phyloP scores from a whole-genome alignment of 2,797 vertebrate genomes.

The Poecilia velifera region DNA sequence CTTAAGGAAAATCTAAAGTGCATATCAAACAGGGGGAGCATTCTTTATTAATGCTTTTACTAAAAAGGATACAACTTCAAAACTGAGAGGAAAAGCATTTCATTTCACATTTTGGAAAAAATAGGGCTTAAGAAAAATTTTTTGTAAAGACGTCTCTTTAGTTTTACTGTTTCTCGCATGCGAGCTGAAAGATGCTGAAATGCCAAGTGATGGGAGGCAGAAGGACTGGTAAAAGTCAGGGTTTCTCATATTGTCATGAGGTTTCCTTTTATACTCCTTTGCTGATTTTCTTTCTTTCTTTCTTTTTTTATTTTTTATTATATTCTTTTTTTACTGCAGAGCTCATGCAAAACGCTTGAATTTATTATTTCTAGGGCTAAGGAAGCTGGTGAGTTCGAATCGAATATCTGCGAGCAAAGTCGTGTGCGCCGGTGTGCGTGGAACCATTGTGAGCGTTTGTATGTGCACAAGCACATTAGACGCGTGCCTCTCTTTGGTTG shows the following conservation, averaged over 20 bases:
- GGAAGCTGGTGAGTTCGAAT: constrained; percentile 72
- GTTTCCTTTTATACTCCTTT: constrained; percentile 58
- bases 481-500: constrained; percentile 33
- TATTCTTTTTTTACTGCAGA: constrained; percentile 62
- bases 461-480: constrained; percentile 27
- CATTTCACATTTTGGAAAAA: constrained; percentile 30
- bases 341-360: constrained; percentile 64
- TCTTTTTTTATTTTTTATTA: too few relatives aligned
- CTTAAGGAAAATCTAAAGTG: constrained; percentile 59
- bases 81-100: constrained; percentile 17
- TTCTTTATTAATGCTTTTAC: constrained; percentile 50
- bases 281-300: constrained; percentile 36
- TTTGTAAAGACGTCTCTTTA: constrained; percentile 26
- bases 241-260: constrained; percentile 66
- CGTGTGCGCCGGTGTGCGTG: constrained; percentile 34
- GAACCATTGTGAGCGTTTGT: constrained; percentile 12
- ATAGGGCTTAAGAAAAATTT: constrained; percentile 24
- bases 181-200: constrained; percentile 3
- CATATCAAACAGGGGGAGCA: constrained; percentile 57
- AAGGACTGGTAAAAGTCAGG: constrained; percentile 52
- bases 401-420: constrained; percentile 54
- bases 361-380: constrained; percentile 70
- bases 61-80: constrained; percentile 39
- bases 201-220: constrained; percentile 13
- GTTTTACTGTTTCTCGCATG: constrained; percentile 40